Evolutionary conservation across 2,888 invertebrate species (phyloP), one percentile per base, ranked within the genome.

Genomic region (Drosophila basisetae): DNA sequence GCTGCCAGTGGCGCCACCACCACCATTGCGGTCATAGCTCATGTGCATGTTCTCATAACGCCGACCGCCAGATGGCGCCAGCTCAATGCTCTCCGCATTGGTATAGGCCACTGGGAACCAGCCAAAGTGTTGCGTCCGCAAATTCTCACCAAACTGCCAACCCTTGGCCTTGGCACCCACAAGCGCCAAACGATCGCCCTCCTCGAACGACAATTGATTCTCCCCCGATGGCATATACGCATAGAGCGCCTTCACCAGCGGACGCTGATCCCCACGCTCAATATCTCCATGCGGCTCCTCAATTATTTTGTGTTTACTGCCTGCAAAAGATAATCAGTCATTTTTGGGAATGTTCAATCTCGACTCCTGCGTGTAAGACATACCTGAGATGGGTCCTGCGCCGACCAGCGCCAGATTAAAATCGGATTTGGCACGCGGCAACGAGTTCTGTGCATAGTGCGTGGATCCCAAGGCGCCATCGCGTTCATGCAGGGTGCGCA

Each of bases 71-170:
- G 73, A 39, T 16, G 83, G 66, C 65, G 66, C 61, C 28, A 73
- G 31, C 39, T 81, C 84, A 18, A 80, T 94, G 81, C 96, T 96
- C 84, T 96, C 96, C 66, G 95, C 94, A 94, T 98, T 98, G 37
- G 98, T 98, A 91, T 98, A 98, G n/a, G 98, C 98, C 75, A 98
- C 94, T 1, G 98, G 98, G 94, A 98, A 98, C 98, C 98, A 98
- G 39, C 98, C 98, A 79, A 97, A 96, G 91, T 96, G 96, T 92
- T 97, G 97, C n/a, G 97, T 98, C 66, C 97, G 95, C 82, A 97
- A 93, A 93, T 98, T 98, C 93, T 98, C 98, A n/a, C 98, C 98
- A 91, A 98, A 98, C 94, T 98, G 98, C 98, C 98, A 98, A 31
- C 98, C 98, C 92, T 98, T 98, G 82, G 97, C 97, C 83, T 97